These are phyloP conservation scores for Tillus elongatus DNA, from an alignment of 2,888 invertebrate species.

Conservation along the genomic window DNA sequence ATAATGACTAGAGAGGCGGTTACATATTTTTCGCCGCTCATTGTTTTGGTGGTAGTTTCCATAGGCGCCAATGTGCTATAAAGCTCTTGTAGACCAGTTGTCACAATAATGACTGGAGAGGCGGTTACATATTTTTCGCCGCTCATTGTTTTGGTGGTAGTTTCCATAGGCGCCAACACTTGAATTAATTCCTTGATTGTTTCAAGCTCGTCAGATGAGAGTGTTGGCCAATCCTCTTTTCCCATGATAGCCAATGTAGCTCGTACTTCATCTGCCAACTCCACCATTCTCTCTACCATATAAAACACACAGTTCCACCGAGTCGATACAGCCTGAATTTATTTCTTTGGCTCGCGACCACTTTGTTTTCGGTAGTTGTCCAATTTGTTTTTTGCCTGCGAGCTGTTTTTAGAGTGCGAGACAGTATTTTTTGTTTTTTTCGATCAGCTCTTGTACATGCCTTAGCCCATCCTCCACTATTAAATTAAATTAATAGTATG, in stretches of 20 bases:
- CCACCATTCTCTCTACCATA: neutral
- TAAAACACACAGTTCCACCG: constrained; percentile 6
- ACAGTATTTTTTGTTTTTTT: neutral
- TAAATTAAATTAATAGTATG: constrained; percentile 25
- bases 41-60: too few species aligned
- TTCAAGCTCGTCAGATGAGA: constrained; percentile 13
- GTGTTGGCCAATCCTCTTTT: neutral
- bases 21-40: too few species aligned
- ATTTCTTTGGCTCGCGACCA: constrained; percentile 13
- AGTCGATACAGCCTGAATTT: constrained; percentile 8
- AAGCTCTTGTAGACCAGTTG: constrained; percentile 5
- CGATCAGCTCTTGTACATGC: constrained; percentile 7
- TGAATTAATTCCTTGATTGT: constrained; percentile 9
- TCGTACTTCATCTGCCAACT: neutral
- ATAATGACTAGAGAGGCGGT: too few species aligned
- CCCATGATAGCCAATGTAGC: constrained; percentile 1
- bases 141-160: constrained; percentile 17
- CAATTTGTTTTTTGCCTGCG: neutral
- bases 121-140: constrained; percentile 21
- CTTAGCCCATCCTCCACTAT: constrained; percentile 18
- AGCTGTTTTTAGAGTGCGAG: neutral
- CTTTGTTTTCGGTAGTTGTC: constrained; percentile 1
- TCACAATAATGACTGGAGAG: constrained; percentile 12
- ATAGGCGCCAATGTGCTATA: too few species aligned
- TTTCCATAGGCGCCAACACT: constrained; percentile 17